Evolutionary conservation across 1,140 invertebrate species (phyloP), one percentile per base, ranked within the genome.

Genomic region (Diabrotica virgifera): DNA sequence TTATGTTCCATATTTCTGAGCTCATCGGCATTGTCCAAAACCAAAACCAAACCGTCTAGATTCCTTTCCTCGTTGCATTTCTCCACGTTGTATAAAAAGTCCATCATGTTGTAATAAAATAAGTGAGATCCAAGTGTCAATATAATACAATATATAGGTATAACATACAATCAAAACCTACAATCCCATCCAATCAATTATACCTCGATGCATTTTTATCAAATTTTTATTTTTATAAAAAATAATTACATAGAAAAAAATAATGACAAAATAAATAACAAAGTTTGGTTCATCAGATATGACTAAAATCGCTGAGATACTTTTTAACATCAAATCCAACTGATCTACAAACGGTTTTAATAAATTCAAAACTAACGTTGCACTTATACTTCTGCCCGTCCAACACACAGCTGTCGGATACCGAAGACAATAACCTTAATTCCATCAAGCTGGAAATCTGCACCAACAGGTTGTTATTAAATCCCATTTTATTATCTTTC

Each of bases 1-100:
- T 87, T 89, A 0, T 79, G 78, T 72, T 93, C 89, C 81, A 90
- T 87, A 54, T 87, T 83, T 37, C 90, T 80, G 1, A 96, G 77
- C 66, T 87, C 83, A 63, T 94, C 92, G 53, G 90, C 89, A 75
- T 91, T 90, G 74, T 95, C 91, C 36, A 96, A 82, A 1, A 93
- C 82, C 59, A 91, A 81, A 13, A 89, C 77, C 4, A 85, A 81
- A 10, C 83, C 82, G 65, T 80, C 71, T 51, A 83, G 81, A 66
- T 74, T 68, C 52, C 69, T 72, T 50, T 72, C 64, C 2, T 69
- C 54, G 3, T 72, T 71, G 40, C 83, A 74, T 36, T 68, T 73
- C 65, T 80, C 81, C 6, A 94, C 77, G 40, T 81, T 74, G 37
- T 82, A 79, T 6, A 91, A 78, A 74, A 94, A 91, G 70, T 91